These are phyloP conservation scores for Gymnothorax reevesii DNA, from an alignment of 2,797 vertebrate species.

Conservation along the genomic window DNA sequence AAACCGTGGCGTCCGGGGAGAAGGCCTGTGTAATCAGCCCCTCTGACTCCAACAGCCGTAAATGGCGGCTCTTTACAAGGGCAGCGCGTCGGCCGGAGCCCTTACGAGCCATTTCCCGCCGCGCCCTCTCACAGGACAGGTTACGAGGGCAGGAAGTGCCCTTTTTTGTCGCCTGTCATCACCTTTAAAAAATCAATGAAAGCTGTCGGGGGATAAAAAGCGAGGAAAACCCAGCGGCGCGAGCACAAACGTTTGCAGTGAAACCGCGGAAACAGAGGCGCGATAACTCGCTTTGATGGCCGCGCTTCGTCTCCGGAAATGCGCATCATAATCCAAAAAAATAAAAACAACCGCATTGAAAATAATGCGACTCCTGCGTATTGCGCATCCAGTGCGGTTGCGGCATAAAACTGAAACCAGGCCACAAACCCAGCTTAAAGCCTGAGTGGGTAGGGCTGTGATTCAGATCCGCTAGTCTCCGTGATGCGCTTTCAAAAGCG, in stretches of 20 bases:
- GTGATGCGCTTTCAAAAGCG: background rate
- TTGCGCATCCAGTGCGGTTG: background rate
- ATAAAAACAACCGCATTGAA: background rate
- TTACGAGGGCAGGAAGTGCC: background rate
- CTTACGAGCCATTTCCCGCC: conserved; percentile 27
- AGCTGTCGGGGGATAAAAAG: background rate
- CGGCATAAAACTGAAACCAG: background rate
- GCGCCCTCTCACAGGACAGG: background rate
- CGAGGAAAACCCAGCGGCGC: background rate
- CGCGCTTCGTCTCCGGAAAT: background rate
- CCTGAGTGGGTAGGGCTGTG: too few species aligned
- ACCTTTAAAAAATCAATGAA: conserved; percentile 2
- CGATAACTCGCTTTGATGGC: background rate
- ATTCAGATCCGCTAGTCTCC: background rate
- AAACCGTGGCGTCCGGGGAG: background rate
- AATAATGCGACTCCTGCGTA: background rate
- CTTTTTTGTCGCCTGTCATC: background rate
- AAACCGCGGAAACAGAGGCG: background rate
- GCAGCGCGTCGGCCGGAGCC: conserved; percentile 15
- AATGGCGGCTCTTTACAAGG: conserved; percentile 31
- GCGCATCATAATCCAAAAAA: background rate
- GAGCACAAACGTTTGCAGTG: background rate
- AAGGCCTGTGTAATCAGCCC: background rate
- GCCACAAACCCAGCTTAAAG: too few species aligned
- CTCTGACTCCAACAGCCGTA: conserved; percentile 16